Conservation (phyloP, 2,797 vertebrate genomes). For the Silurus lanzhouensis region DNA sequence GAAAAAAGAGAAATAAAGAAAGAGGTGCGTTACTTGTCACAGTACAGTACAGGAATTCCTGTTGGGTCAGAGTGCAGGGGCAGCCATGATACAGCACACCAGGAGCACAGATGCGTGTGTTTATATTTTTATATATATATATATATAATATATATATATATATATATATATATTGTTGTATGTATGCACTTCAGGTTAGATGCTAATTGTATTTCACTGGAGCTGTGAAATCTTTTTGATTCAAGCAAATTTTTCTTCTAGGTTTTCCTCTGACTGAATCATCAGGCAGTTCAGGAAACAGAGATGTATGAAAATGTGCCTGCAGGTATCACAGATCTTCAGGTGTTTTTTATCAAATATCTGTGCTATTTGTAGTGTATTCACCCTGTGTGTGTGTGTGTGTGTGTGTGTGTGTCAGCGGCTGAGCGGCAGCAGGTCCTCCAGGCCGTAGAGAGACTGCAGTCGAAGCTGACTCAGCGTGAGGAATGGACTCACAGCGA, state of each 20-base stretch:
- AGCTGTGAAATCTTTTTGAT: no score
- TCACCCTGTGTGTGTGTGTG: conserved; percentile 28
- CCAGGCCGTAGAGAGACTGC: conserved; percentile 87
- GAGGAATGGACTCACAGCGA: conserved; percentile 86
- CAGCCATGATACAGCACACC: no score
- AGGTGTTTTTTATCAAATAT: background rate
- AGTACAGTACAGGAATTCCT: no score
- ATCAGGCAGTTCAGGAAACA: conserved; percentile 12
- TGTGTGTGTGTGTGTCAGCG: conserved; percentile 61
- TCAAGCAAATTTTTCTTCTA: background rate
- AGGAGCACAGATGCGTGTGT: no score
- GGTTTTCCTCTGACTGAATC: background rate
- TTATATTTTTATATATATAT: no score
- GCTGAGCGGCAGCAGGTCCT: conserved; percentile 88
- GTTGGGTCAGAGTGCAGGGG: no score
- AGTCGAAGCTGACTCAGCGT: conserved; percentile 82
- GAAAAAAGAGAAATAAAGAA: no score
- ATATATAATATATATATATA: no score
- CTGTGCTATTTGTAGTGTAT: background rate
- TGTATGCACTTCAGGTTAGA: no score
- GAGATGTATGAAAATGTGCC: conserved; percentile 77
- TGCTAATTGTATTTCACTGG: no score
- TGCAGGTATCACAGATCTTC: conserved; percentile 61
- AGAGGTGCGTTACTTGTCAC: no score
- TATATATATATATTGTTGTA: no score